phyloP scores from a whole-genome alignment of 2,797 vertebrate genomes.

The Rhodeus uyekii region DNA sequence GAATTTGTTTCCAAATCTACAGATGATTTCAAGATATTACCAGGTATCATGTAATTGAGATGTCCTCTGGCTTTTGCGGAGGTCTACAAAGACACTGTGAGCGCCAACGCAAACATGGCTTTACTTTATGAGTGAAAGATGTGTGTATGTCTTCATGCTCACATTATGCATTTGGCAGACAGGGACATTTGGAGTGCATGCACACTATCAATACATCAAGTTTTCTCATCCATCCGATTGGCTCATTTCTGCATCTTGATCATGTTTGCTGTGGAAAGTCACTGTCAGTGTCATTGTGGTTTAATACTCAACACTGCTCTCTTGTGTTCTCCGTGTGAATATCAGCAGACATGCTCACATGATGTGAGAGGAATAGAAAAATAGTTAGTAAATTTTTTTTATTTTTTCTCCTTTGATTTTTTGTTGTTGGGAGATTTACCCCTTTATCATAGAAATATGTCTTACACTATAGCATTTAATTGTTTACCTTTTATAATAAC shows the following conservation, averaged over 20 bases:
- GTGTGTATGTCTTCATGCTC: background rate
- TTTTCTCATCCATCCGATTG: background rate
- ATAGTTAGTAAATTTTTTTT: background rate
- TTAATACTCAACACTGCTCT: conserved; percentile 45
- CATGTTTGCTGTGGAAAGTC: background rate
- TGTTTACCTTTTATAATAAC: background rate
- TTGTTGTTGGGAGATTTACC: background rate
- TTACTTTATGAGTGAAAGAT: too few relatives aligned
- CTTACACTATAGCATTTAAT: background rate
- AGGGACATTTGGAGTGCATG: background rate
- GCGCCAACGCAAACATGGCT: too few relatives aligned
- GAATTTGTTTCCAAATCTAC: too few relatives aligned
- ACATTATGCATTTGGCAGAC: background rate
- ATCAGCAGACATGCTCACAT: background rate
- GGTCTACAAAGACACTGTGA: background rate
- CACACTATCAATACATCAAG: too few relatives aligned
- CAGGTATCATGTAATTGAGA: too few relatives aligned
- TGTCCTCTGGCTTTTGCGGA: background rate
- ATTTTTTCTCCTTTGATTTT: too few relatives aligned
- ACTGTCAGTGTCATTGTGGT: background rate
- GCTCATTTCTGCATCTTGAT: background rate
- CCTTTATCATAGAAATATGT: background rate
- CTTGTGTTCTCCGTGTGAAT: conserved; percentile 45
- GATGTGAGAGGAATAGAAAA: background rate
- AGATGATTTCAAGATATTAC: too few relatives aligned